A percentile compares a stretch with the other conserved stretches of the same genome.
These are phyloP conservation scores for Muntiacus muntjak DNA, from an alignment of 2,113 vertebrate genomes.

Conservation along the genomic window DNA sequence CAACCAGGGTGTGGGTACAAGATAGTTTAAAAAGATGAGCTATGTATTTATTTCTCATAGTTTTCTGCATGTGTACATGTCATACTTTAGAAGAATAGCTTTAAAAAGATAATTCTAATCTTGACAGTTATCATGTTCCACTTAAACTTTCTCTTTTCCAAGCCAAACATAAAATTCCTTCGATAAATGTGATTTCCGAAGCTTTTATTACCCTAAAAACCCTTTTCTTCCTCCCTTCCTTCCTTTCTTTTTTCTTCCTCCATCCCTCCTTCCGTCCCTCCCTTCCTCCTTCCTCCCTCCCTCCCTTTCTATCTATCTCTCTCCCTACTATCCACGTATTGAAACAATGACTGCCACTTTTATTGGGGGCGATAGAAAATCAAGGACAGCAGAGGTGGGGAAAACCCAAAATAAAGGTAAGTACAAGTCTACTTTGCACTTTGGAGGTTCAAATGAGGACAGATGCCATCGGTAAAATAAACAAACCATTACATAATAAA, in stretches of 20 bases:
- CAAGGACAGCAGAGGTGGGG: background rate
- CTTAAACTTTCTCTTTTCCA: slow-evolving; percentile 13
- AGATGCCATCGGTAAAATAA: slow-evolving; percentile 66
- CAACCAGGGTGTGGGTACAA: too few species aligned
- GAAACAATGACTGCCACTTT: background rate
- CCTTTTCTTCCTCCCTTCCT: background rate
- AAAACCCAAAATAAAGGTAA: background rate
- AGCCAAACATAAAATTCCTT: background rate
- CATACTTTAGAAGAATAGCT: background rate
- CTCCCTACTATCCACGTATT: background rate
- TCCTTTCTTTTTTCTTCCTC: background rate
- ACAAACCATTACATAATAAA: slow-evolving; percentile 66
- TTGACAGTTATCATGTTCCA: background rate
- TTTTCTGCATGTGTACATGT: background rate
- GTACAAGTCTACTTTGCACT: background rate
- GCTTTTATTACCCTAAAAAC: background rate
- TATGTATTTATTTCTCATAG: background rate
- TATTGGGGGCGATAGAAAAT: background rate
- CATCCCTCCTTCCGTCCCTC: rapidly evolving
- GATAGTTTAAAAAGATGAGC: background rate
- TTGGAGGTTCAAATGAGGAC: slow-evolving; percentile 43
- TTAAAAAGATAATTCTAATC: background rate
- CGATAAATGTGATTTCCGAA: background rate
- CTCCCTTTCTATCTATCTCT: too few species aligned
- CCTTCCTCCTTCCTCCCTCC: too few species aligned